Percentiles rank a stretch among this genome's conserved stretches.
Conservation (phyloP, 2,113 vertebrate species). For the Sprattus sprattus region DNA sequence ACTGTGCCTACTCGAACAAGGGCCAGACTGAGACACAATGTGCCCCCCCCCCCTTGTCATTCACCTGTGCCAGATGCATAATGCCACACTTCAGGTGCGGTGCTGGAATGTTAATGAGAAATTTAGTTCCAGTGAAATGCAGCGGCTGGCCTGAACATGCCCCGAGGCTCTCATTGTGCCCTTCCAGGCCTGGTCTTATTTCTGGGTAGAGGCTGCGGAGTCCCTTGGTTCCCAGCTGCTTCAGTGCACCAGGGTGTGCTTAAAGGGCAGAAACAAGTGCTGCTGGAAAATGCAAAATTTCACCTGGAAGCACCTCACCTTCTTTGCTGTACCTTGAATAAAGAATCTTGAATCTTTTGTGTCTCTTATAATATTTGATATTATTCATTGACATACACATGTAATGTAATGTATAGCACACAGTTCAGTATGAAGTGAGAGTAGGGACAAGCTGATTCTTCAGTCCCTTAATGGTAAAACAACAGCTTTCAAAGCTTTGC, state of each 20-base stretch:
- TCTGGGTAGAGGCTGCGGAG: neutral
- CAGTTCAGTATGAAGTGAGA: neutral
- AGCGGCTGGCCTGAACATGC: slow-evolving; percentile 2
- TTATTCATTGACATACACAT: neutral
- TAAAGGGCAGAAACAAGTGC: neutral
- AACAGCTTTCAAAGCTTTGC: neutral
- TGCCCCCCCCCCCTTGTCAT: neutral
- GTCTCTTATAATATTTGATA: neutral
- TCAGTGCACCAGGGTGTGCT: neutral
- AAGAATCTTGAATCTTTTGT: neutral
- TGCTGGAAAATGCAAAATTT: neutral
- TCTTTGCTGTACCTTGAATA: neutral
- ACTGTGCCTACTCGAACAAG: neutral
- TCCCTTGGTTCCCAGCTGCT: neutral
- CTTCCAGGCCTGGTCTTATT: slow-evolving; percentile 20
- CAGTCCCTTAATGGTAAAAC: neutral
- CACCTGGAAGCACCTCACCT: neutral
- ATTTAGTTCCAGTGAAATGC: slow-evolving; percentile 30
- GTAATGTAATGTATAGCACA: neutral
- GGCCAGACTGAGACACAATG: neutral
- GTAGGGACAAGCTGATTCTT: neutral
- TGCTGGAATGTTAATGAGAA: slow-evolving; percentile 32
- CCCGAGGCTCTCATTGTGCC: slow-evolving; percentile 1
- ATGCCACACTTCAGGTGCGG: slow-evolving; percentile 22
- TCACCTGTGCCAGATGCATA: neutral